A percentile compares a stretch with the other conserved stretches of the same genome.
These are phyloP conservation scores for Zaprionus obscuricornis DNA, from an alignment of 2,888 invertebrate genomes.

Conservation along the genomic window DNA sequence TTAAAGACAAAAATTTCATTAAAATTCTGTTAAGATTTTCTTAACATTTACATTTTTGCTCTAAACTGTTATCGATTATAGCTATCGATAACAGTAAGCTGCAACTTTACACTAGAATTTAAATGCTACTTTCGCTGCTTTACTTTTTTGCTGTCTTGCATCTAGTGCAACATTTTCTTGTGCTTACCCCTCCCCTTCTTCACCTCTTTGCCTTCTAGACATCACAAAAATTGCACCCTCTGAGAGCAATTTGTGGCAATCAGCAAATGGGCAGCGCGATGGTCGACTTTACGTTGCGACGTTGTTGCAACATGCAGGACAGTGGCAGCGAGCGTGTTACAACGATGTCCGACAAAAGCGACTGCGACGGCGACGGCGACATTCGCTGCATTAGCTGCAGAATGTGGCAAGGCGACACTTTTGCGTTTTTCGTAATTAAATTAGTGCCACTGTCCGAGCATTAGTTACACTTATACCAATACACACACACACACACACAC, in stretches of 20 bases:
- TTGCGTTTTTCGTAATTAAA: constrained; percentile 80
- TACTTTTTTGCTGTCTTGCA: too few species aligned
- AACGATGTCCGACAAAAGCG: background rate
- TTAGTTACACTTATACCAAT: constrained; percentile 75
- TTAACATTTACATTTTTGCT: too few species aligned
- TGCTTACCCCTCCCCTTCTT: background rate
- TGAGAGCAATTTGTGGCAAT: constrained; percentile 74
- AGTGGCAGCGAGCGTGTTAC: background rate
- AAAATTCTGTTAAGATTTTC: too few species aligned
- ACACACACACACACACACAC: constrained; percentile 10
- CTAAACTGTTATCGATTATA: too few species aligned
- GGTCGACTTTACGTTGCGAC: constrained; percentile 4
- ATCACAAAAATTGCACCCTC: constrained; percentile 51
- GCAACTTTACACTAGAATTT: too few species aligned
- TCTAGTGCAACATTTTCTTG: constrained; percentile 38
- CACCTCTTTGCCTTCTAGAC: too few species aligned
- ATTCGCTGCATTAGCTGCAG: constrained; percentile 62
- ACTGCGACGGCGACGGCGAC: background rate
- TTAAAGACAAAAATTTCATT: too few species aligned
- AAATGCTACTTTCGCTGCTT: background rate
- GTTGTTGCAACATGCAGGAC: too few species aligned
- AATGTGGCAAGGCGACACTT: constrained; percentile 75
- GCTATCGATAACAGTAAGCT: too few species aligned
- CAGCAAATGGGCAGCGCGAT: constrained; percentile 64
- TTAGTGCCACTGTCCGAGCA: constrained; percentile 78